These are phyloP conservation scores for Parapsyche elsis DNA, from an alignment of 1,140 invertebrate genomes.

Conservation along the genomic window DNA sequence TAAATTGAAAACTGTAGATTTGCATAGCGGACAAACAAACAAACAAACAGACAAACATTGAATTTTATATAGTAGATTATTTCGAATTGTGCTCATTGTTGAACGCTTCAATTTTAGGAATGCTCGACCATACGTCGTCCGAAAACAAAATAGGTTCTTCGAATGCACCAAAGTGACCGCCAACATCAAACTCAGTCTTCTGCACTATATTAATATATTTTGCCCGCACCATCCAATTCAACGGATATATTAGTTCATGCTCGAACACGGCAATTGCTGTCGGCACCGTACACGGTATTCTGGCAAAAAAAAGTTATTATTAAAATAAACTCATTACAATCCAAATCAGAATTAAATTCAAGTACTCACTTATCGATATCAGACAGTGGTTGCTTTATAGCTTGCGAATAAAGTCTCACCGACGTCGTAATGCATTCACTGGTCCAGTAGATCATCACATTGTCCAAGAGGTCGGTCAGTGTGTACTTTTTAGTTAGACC, in stretches of 20 bases:
- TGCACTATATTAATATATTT: constrained; percentile 71
- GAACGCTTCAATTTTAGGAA: constrained; percentile 20
- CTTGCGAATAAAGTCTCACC: constrained; percentile 80
- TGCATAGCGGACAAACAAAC: too few species aligned
- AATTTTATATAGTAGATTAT: too few species aligned
- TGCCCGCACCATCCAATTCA: constrained; percentile 65
- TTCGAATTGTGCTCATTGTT: not conserved
- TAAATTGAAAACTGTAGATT: too few species aligned
- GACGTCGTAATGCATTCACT: constrained; percentile 82
- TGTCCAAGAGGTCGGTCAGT: constrained; percentile 83
- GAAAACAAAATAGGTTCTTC: constrained; percentile 75
- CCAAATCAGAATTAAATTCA: not conserved
- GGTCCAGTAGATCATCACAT: constrained; percentile 90
- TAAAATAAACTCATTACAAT: not conserved
- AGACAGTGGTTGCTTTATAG: constrained; percentile 63
- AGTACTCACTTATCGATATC: constrained; percentile 55
- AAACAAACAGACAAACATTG: too few species aligned
- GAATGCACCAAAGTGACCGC: constrained; percentile 84
- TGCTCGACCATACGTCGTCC: constrained; percentile 64
- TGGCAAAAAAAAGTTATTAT: constrained; percentile 25
- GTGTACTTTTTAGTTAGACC: constrained; percentile 70
- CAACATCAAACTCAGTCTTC: constrained; percentile 67
- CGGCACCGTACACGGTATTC: constrained; percentile 67
- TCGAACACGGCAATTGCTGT: constrained; percentile 70
- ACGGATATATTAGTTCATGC: constrained; percentile 67